Evolutionary conservation across 2,888 invertebrate genomes (phyloP), one percentile per base, ranked within the genome.

Genomic region (Eurytoma adleriae): DNA sequence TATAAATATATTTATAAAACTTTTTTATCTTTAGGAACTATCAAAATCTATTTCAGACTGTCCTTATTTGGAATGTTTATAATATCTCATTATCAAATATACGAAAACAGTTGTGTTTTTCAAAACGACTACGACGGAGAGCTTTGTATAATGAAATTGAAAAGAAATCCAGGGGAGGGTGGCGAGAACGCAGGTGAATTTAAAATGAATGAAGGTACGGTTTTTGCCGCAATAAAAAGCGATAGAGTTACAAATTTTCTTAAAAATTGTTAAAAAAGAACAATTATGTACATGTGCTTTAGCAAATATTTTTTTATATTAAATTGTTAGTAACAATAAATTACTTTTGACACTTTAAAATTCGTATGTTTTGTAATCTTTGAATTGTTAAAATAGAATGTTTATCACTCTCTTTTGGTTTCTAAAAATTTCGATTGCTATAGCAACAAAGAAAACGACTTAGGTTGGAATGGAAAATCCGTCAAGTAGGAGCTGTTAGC

Each of bases 31-130:
- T 67, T 86, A 13, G 90, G 90, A 20, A 84, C 80, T 2, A 82
- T 90, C 48, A 83, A 86, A 40, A 81, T 90, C 70, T 85, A 86
- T 14, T 73, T 90, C 67, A 83, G 85, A 7, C 79, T 90, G 16
- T 85, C 85, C 3, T 87, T 88, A 54, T 85, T 89, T 16, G 90
- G 90, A 0, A 85, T 87, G 30, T 85, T 83, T 27, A 82, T 88
- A 10, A 85, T 83, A 3, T 89, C 88, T 10, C 84, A 86, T 16
- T 89, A 88, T 83, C 87, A 88, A 64, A 52, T 90, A 13, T 82
- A 83, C 5, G 79, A 85, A 0, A 86, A 85, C 69, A 85, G 84
- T 30, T 85, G 88, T 52, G 82, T 85, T 40, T 88, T 88, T 69
- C 87, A 85, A 64, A 87, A 87, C 52, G 83, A 87, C 18, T 84